Percentiles rank a stretch among this genome's conserved stretches.
These are phyloP conservation scores for Sparus aurata DNA, from an alignment of 2,797 vertebrate species.

Conservation along the genomic window DNA sequence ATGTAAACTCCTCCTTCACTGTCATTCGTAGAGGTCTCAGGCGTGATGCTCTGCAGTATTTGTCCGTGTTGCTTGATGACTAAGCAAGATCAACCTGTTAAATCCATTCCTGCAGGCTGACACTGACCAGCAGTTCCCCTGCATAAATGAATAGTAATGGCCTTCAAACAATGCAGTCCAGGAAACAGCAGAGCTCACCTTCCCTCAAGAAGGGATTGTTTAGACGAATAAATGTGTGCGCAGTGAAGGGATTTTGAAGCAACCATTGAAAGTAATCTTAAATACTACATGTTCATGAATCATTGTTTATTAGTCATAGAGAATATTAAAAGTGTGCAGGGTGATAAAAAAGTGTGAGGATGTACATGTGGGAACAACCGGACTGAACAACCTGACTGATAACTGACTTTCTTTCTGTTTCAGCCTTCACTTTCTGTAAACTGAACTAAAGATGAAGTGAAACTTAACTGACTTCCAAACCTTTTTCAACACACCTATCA, in stretches of 20 bases:
- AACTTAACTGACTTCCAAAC: not conserved
- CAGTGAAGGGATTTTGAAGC: not conserved
- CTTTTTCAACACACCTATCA: conserved; percentile 19
- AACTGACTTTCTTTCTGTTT: conserved; percentile 11
- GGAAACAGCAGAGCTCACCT: conserved; percentile 12
- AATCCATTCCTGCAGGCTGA: conserved; percentile 34
- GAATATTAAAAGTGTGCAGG: not conserved
- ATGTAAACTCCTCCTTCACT: not conserved
- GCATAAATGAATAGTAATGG: conserved; percentile 60
- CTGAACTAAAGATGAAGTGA: conserved; percentile 12
- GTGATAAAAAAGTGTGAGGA: not conserved
- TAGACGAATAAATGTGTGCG: not conserved
- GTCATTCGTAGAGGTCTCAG: not conserved
- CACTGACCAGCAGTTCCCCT: conserved; percentile 26
- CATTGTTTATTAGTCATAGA: not conserved
- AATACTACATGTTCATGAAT: not conserved
- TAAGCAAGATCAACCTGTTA: conserved; percentile 52
- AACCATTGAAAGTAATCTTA: not conserved
- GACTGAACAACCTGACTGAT: not conserved
- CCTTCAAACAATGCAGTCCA: conserved; percentile 3
- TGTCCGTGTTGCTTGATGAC: conserved; percentile 32
- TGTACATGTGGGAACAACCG: conserved; percentile 20
- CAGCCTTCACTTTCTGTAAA: conserved; percentile 35
- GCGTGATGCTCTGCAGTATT: not conserved
- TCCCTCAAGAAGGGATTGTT: not conserved